phyloP scores from a whole-genome alignment of 2,113 vertebrate genomes.

The Catagonus wagneri region DNA sequence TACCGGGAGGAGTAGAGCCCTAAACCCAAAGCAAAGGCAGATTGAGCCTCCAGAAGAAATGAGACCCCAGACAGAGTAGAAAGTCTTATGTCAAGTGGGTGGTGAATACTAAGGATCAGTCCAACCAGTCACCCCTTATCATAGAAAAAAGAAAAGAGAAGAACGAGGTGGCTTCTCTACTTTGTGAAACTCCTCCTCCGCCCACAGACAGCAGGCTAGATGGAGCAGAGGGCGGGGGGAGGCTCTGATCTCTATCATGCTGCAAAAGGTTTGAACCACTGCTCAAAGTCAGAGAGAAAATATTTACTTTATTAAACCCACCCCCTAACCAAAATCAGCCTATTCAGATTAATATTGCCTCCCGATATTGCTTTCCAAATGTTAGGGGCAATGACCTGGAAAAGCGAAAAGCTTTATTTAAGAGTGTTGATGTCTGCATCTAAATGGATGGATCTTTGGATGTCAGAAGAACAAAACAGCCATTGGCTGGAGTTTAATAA shows the following conservation, averaged over 20 bases:
- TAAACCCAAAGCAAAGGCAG: not conserved
- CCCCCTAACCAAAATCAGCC: not conserved
- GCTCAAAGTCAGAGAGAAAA: conserved; percentile 42
- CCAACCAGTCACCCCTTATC: not conserved
- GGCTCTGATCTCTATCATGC: not conserved
- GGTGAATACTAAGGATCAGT: not conserved
- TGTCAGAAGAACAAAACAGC: conserved; percentile 26
- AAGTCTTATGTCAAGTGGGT: not conserved
- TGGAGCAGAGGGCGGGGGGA: not conserved
- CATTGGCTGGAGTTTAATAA: conserved; percentile 32
- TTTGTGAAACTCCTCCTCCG: not conserved
- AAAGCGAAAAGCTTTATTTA: conserved; percentile 56
- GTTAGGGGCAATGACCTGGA: conserved; percentile 47
- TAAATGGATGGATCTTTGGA: conserved; percentile 13
- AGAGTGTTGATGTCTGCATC: conserved; percentile 2
- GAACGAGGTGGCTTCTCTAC: not conserved
- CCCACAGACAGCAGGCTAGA: not conserved
- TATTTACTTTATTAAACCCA: conserved; percentile 28
- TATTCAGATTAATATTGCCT: conserved; percentile 40
- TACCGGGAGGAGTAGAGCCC: not conserved
- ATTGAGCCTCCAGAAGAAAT: not conserved
- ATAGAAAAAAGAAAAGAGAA: not conserved
- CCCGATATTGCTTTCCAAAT: conserved; percentile 45
- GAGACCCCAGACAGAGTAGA: not conserved
- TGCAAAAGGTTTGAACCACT: not conserved